These are phyloP conservation scores for Sarcoramphus papa DNA, from an alignment of 2,797 vertebrate species.

Conservation along the genomic window DNA sequence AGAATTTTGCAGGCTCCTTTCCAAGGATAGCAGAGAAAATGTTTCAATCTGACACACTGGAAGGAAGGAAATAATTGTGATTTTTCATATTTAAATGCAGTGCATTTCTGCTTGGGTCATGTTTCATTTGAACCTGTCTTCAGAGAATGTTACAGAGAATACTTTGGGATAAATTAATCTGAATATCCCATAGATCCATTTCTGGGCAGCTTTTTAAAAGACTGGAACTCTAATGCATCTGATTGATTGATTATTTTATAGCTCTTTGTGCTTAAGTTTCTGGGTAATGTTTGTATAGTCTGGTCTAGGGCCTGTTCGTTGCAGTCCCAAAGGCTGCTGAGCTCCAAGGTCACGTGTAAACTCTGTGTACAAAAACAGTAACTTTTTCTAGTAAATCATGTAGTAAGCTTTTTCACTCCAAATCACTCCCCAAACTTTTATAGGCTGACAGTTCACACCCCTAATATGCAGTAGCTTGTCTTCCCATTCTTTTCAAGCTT, in stretches of 20 bases:
- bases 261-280: not conserved
- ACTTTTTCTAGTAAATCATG: not conserved
- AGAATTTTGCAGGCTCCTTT: constrained; percentile 18
- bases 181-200: not conserved
- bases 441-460: not conserved
- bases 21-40: constrained; percentile 5
- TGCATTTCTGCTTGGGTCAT: not conserved
- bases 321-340: not conserved
- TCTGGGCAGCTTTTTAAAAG: not conserved
- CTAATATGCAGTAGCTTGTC: not conserved
- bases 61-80: not conserved
- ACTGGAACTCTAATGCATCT: not conserved
- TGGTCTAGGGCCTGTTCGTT: not conserved
- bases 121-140: not conserved
- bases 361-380: not conserved
- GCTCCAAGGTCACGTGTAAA: not conserved
- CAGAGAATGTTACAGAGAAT: not conserved
- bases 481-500: not conserved
- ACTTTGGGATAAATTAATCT: not conserved
- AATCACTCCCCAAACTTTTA: not conserved
- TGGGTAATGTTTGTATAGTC: not conserved
- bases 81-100: constrained; percentile 14
- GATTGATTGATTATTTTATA: not conserved
- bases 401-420: not conserved
- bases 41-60: not conserved